These are phyloP conservation scores for Esox lucius DNA, from an alignment of 2,797 vertebrate genomes.

Conservation along the genomic window DNA sequence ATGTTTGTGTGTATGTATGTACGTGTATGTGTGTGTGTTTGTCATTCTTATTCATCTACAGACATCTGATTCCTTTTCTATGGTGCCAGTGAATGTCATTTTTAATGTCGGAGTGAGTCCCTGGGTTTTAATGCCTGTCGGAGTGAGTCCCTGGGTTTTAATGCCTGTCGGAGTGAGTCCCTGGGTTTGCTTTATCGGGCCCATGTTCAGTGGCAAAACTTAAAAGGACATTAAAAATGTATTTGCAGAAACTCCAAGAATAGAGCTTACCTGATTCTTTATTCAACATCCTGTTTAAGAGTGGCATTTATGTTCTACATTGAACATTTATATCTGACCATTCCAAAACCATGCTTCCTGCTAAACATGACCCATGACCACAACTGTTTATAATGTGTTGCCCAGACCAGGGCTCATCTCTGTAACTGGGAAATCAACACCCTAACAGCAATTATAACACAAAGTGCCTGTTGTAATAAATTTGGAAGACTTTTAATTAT, in stretches of 20 bases:
- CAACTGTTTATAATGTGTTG: neutral
- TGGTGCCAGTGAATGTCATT: constrained; percentile 6
- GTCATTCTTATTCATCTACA: constrained; percentile 3
- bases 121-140: too few species aligned
- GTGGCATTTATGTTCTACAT: neutral
- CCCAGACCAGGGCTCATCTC: neutral
- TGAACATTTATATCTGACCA: neutral
- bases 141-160: too few species aligned
- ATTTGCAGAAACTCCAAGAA: neutral
- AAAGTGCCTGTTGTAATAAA: neutral
- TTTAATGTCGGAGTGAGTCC: too few species aligned
- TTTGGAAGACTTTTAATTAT: too few species aligned
- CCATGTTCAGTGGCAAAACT: neutral
- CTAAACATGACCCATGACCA: neutral
- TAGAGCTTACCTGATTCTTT: neutral
- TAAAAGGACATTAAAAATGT: neutral
- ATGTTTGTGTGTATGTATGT: constrained; percentile 20
- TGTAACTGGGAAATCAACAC: neutral
- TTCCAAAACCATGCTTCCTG: neutral
- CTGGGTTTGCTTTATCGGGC: neutral
- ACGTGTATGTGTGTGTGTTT: constrained; percentile 14
- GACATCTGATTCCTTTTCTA: neutral
- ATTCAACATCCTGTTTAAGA: neutral
- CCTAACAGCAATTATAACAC: neutral
- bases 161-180: constrained; percentile 8